Conservation (phyloP, 1,140 invertebrate species). For the Forficula auricularia region DNA sequence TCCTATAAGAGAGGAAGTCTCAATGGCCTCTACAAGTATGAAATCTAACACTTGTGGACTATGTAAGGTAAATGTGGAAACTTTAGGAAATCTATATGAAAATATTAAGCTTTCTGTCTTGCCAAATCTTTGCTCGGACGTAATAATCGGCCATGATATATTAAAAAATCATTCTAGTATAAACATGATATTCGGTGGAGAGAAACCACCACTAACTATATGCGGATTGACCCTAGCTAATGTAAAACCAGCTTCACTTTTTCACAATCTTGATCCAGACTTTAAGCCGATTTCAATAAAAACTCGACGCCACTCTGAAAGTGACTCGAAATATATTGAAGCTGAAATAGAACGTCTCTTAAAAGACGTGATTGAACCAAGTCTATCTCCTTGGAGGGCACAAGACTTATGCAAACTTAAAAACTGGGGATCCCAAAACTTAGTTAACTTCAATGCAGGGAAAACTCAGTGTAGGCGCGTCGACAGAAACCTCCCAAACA, state of each 20-base stretch:
- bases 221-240: slow-evolving; percentile 2
- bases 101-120: slow-evolving; percentile 3
- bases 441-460: too few species aligned
- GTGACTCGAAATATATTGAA: too few species aligned
- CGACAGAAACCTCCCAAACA: too few species aligned
- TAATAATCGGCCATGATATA: slow-evolving; percentile 2
- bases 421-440: too few species aligned
- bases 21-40: slow-evolving; percentile 9
- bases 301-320: too few species aligned
- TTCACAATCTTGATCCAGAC: slow-evolving; percentile 2
- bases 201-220: slow-evolving; percentile 3
- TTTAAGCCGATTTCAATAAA: slow-evolving; percentile 2
- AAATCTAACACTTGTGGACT: not conserved
- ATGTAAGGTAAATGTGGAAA: slow-evolving; percentile 2
- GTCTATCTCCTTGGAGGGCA: too few species aligned
- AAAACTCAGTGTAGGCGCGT: too few species aligned
- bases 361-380: too few species aligned
- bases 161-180: not conserved
- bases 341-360: not conserved
- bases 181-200: not conserved
- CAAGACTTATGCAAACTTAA: too few species aligned
- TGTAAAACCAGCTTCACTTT: slow-evolving; percentile 5
- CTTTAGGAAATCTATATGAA: slow-evolving; percentile 4
- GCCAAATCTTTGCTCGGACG: not conserved
- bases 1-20: slow-evolving; percentile 1